Conservation (phyloP, 2,888 invertebrate genomes). For the Euclidia mi region DNA sequence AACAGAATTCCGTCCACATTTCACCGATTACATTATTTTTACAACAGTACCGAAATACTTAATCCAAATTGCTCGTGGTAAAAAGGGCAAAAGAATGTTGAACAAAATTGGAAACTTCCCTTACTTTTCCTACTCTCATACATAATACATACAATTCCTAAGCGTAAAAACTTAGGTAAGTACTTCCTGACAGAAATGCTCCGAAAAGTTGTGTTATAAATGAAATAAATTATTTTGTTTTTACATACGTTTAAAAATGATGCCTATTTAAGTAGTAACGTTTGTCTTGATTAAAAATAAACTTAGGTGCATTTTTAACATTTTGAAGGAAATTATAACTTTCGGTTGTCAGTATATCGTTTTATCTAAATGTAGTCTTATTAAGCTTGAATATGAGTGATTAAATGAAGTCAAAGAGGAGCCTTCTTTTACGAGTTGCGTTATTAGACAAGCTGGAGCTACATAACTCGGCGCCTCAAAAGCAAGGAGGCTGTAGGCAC, state of each 20-base stretch:
- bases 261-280: too few relatives aligned
- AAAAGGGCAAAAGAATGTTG: constrained; percentile 33
- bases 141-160: constrained; percentile 53
- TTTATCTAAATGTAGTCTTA: too few relatives aligned
- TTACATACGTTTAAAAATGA: constrained; percentile 4
- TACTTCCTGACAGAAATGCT: constrained; percentile 22
- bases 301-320: too few relatives aligned
- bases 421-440: too few relatives aligned
- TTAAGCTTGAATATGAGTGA: too few relatives aligned
- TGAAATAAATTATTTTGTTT: constrained; percentile 15
- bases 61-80: constrained; percentile 44
- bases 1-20: constrained; percentile 21
- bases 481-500: too few relatives aligned
- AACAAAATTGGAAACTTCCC: constrained; percentile 48
- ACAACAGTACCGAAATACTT: constrained; percentile 48
- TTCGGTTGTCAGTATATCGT: too few relatives aligned
- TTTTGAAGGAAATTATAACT: too few relatives aligned
- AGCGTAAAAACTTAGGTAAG: constrained; percentile 51
- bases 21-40: constrained; percentile 43
- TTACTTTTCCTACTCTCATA: constrained; percentile 41
- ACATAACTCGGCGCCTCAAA: too few relatives aligned
- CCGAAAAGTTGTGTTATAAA: constrained; percentile 17
- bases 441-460: too few relatives aligned
- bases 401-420: too few relatives aligned
- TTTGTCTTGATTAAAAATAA: too few relatives aligned